Evolutionary conservation across 2,113 vertebrate genomes (phyloP).

Genomic region (Perca schrenkii): DNA sequence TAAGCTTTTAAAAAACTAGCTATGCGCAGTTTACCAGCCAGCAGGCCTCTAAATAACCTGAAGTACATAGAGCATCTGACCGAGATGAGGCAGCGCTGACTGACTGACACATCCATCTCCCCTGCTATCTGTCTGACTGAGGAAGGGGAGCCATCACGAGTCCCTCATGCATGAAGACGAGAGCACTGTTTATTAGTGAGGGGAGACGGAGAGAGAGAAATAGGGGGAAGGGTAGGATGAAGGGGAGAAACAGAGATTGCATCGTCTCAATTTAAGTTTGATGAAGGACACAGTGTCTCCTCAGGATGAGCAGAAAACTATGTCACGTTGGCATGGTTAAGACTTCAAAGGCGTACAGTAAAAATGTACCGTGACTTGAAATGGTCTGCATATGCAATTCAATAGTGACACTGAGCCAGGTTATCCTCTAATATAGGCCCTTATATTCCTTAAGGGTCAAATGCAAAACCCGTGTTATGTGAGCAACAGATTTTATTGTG

Average conservation of each 20-base stretch:
- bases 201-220: constrained; percentile 27
- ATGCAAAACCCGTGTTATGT: constrained; percentile 4
- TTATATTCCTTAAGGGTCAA: background rate
- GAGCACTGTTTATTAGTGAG: constrained; percentile 73
- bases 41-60: constrained; percentile 68
- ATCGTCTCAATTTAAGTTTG: constrained; percentile 59
- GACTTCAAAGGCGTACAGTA: constrained; percentile 34
- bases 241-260: constrained; percentile 31
- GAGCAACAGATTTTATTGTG: background rate
- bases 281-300: constrained; percentile 68
- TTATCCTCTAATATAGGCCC: background rate
- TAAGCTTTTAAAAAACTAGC: constrained; percentile 28
- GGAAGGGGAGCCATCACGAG: constrained; percentile 38
- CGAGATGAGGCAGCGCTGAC: constrained; percentile 69
- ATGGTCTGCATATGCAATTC: background rate
- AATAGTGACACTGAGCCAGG: background rate
- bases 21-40: constrained; percentile 45
- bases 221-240: background rate
- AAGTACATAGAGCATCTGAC: constrained; percentile 60
- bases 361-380: constrained; percentile 31
- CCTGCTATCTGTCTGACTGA: constrained; percentile 68
- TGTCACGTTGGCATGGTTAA: constrained; percentile 26
- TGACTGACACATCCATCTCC: constrained; percentile 81
- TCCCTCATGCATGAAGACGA: constrained; percentile 74
- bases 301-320: constrained; percentile 45